Base-by-base conservation (phyloP, 2,888 invertebrate species). In the Prosopocoilus inquinatus region DNA sequence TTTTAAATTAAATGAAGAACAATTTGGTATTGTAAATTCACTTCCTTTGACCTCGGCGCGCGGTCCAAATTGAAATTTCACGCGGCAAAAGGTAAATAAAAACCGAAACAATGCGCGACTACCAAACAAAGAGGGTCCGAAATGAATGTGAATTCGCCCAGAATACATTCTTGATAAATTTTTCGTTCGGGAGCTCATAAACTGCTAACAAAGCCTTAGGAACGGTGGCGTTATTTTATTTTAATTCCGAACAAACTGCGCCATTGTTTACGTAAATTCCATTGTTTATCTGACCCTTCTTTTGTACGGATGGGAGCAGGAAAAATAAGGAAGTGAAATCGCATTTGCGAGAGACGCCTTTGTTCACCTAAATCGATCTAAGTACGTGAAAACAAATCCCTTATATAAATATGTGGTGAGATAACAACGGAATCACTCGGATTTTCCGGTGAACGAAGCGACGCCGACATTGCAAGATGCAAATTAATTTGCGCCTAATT, bases 251-350 rank as follows among this genome's bases (percentile, higher is more conserved):
- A 41, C 41, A 41, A 11, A 41, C 41, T 41, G 15, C 15, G 9
- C 41, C 41, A 41, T 41, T 41, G 41, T 41, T 41, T 11, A 16
- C 9, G 11, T 16, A 11, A 41, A 41, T 41, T 15, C 41, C 41
- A 41, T 41, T 41, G 41, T 41, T 41, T 41, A 41, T 41, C 16
- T 41, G 41, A 41, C 41, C 41, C 41, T 41, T 15, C 16, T 41
- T 41, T 41, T 16, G 16, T 41, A 41, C 41, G 41, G 16, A 41
- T 3, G 16, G 16, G 41, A 41, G 15, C 41, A 16, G 15, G 12
- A 41, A 41, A 41, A 36, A 36, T 36, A 36, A 41, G 16, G 9
- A 41, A 11, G 13, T 15, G 41, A n/a, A 41, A 41, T 41, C 41
- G 41, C 41, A 9, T 38, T 38, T 38, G 38, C 9, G 12, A 11